phyloP scores from a whole-genome alignment of 2,797 vertebrate genomes.

The Halcyon smyrnensis region DNA sequence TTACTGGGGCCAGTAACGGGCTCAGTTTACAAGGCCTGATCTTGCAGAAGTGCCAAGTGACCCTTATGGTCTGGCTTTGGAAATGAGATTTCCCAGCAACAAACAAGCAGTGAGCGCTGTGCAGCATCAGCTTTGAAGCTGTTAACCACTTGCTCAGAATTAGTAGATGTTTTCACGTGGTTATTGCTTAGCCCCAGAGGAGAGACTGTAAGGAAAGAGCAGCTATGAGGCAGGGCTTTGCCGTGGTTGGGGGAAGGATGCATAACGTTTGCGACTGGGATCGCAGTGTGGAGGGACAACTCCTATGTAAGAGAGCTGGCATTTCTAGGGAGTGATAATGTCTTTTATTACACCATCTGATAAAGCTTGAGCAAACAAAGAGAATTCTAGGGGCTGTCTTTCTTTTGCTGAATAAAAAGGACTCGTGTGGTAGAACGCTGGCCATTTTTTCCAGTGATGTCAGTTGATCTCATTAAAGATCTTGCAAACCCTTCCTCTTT shows the following conservation, averaged over 20 bases:
- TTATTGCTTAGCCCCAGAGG: not conserved
- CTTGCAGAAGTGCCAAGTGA: not conserved
- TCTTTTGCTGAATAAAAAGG: not conserved
- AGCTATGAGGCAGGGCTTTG: not conserved
- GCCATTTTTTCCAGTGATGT: not conserved
- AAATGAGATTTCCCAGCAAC: not conserved
- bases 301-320: not conserved
- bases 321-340: fast-evolving
- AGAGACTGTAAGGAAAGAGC: not conserved
- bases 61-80: not conserved
- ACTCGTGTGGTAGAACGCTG: not conserved
- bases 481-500: not conserved
- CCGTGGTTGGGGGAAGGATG: not conserved
- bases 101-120: not conserved
- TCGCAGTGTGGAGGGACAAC: not conserved
- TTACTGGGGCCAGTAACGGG: not conserved
- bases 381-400: not conserved
- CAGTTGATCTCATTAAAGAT: not conserved
- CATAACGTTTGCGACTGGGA: not conserved
- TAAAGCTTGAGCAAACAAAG: not conserved
- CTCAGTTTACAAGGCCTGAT: not conserved
- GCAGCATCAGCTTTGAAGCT: not conserved
- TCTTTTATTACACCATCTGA: not conserved
- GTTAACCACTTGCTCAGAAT: not conserved
- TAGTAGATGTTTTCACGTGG: not conserved